Base-by-base conservation (phyloP, 2,113 vertebrate species). In the Ageneiosus marmoratus region DNA sequence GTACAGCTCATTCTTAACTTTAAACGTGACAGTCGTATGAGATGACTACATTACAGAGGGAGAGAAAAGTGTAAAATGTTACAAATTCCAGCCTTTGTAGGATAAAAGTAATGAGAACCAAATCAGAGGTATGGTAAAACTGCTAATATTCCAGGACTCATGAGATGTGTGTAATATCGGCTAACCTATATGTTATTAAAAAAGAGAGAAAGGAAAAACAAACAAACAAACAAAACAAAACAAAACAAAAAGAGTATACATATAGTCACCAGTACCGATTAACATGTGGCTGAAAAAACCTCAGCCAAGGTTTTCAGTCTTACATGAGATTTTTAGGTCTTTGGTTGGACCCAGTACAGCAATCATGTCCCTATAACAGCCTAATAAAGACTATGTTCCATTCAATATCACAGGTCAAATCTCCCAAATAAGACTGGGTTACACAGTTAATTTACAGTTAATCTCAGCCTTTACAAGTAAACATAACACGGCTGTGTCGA, bases 11-110 rank as follows among this genome's bases (percentile, higher is more conserved):
- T 32, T 73, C 32, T 55, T 34, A 16, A 34, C 50, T 37, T 9
- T 1, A 37, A 29, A 51, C 0, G n/a, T 55, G n/a, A 75, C 24
- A 24, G 65, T 22, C 34, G 1, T 32, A 18, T 53, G 29, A 37
- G 51, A 73, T 51, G 20, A 79, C 41, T 41, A 34, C 27, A 8
- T 70, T 15, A 60, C 32, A 1, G 46, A 67, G 18, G 77, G 29
- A 58, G 15, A 58, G 18, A 55, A n/a, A 63, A 41, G 55, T 5
- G 80, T 22, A 32, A 48, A 84, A 76, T 15, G 63, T 77, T 67
- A 56, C 29, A 65, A 72, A 85, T 88, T 88, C 82, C 86, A 87
- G 88, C 80, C 69, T 69, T 67, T 60, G 62, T 73, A 80, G 32
- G 65, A 24, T 75, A 63, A 79, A 74, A 63, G 41, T 78, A 34